These are phyloP conservation scores for Latrodectus elegans DNA, from an alignment of 2,888 invertebrate genomes.

Conservation along the genomic window DNA sequence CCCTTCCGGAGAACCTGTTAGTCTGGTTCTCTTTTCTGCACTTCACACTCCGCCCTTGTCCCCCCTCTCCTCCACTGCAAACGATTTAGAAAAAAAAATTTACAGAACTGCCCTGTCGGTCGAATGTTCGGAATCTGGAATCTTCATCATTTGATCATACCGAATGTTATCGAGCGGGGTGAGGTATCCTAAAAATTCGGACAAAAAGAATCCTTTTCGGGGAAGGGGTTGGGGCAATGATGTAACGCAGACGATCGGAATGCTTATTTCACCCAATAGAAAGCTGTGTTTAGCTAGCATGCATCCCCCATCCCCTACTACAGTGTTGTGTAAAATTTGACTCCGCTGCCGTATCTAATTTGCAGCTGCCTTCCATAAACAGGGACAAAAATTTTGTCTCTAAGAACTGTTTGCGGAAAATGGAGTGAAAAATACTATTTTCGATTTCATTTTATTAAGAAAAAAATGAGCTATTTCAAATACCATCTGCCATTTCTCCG, in stretches of 20 bases:
- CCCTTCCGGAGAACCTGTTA: conserved; percentile 40
- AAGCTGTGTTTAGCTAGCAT: too few relatives aligned
- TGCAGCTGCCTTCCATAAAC: too few relatives aligned
- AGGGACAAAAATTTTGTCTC: too few relatives aligned
- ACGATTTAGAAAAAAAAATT: conserved; percentile 10
- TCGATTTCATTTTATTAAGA: too few relatives aligned
- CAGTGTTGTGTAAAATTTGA: too few relatives aligned
- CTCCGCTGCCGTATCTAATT: too few relatives aligned
- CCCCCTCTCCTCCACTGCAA: conserved; percentile 3
- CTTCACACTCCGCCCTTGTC: not conserved
- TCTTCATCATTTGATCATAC: not conserved
- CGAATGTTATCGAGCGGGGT: not conserved
- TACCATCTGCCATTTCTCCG: too few relatives aligned
- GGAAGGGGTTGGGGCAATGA: not conserved
- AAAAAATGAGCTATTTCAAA: too few relatives aligned
- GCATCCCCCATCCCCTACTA: too few relatives aligned
- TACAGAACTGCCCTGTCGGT: not conserved
- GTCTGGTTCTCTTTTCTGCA: conserved; percentile 30
- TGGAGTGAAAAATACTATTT: too few relatives aligned
- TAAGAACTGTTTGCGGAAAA: too few relatives aligned
- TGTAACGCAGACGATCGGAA: not conserved
- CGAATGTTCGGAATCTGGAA: not conserved
- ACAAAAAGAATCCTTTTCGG: not conserved
- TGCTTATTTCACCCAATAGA: not conserved
- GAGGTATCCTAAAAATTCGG: not conserved